Conservation (phyloP, 2,113 vertebrate genomes). For the Xiphias gladius region DNA sequence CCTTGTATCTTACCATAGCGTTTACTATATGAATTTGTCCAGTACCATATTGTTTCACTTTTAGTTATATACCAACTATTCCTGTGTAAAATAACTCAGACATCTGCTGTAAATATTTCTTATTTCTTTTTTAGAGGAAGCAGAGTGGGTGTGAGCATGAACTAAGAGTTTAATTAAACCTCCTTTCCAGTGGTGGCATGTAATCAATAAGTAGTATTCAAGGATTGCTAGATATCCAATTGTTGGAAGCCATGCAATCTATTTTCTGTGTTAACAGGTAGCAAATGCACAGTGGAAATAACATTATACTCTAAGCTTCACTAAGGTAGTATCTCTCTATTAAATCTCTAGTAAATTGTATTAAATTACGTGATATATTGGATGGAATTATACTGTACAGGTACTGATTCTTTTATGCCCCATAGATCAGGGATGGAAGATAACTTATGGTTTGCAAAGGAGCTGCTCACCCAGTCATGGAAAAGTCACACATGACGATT, state of each 20-base stretch:
- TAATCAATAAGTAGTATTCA: constrained; percentile 62
- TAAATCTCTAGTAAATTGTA: not conserved
- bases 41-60: not conserved
- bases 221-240: constrained; percentile 32
- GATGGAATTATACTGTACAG: not conserved
- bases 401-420: not conserved
- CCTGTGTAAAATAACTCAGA: constrained; percentile 1
- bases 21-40: not conserved
- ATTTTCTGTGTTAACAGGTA: constrained; percentile 26
- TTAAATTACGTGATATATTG: not conserved
- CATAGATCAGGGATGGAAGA: not conserved
- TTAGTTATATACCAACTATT: not conserved
- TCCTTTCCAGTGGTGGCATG: constrained; percentile 26
- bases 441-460: constrained; percentile 29
- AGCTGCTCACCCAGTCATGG: constrained; percentile 17
- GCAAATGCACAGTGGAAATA: constrained; percentile 23
- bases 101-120: not conserved
- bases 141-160: constrained; percentile 23
- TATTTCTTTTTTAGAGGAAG: constrained; percentile 28
- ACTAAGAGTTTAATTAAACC: constrained; percentile 52
- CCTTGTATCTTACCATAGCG: not conserved
- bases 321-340: not conserved
- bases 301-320: not conserved
- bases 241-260: constrained; percentile 39
- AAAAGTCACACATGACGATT: constrained; percentile 28